Percentiles rank a stretch among this genome's conserved stretches.
Evolutionary conservation across 2,113 vertebrate species (phyloP).

Genomic region (Pterocles burchelli): DNA sequence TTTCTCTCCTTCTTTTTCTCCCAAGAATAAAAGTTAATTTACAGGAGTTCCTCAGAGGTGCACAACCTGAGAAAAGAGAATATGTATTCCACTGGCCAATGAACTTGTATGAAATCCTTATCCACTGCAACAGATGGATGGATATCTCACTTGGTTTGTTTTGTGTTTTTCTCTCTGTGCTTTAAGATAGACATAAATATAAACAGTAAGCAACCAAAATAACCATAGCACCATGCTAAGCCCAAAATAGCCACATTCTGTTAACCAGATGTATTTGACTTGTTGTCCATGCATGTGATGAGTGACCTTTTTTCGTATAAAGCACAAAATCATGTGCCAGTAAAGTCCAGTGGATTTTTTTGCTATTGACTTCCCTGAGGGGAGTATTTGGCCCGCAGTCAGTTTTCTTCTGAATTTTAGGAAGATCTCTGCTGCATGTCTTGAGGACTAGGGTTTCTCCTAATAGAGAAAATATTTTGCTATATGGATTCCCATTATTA

Average conservation of each 20-base stretch:
- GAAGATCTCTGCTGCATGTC: not conserved
- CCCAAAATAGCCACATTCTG: not conserved
- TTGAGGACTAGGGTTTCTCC: not conserved
- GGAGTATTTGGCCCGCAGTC: not conserved
- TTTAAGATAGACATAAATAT: not conserved
- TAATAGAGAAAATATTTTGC: not conserved
- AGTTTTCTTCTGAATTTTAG: not conserved
- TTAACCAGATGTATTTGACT: constrained; percentile 18
- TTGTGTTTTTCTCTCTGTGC: not conserved
- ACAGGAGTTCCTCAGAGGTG: not conserved
- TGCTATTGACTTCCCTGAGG: not conserved
- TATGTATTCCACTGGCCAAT: not conserved
- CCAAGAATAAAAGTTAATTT: not conserved
- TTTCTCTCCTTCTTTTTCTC: not conserved
- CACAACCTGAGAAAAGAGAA: not conserved
- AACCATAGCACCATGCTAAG: not conserved
- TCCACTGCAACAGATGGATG: not conserved
- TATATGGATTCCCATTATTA: not conserved
- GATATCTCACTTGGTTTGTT: not conserved
- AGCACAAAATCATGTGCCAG: not conserved
- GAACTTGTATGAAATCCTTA: not conserved
- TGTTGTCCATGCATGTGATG: not conserved
- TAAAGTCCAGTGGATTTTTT: not conserved
- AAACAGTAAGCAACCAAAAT: not conserved
- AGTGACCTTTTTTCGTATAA: not conserved